phyloP scores from a whole-genome alignment of 2,113 vertebrate genomes.

The Scomber scombrus region DNA sequence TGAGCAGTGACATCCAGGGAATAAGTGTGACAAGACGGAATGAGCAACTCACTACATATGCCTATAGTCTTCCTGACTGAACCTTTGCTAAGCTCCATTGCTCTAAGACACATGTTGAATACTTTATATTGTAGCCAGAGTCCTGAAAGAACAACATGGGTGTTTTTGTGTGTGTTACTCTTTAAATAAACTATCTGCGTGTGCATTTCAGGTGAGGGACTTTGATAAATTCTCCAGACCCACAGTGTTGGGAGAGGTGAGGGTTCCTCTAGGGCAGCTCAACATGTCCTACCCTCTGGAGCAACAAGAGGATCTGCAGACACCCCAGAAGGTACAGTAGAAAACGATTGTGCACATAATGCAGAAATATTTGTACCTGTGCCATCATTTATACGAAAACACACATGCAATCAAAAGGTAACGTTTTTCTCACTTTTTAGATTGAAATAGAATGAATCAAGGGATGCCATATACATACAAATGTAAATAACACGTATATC shows the following conservation, averaged over 20 bases:
- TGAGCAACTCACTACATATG: no score
- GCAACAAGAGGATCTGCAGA: slow-evolving; percentile 80
- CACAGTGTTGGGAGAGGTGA: slow-evolving; percentile 81
- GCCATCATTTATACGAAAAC: not conserved
- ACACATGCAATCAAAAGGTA: not conserved
- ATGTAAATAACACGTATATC: no score
- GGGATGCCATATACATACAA: not conserved
- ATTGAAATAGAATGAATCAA: not conserved
- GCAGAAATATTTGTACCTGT: not conserved
- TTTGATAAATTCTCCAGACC: slow-evolving; percentile 86
- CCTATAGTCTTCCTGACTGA: no score
- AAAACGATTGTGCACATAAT: not conserved
- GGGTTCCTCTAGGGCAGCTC: slow-evolving; percentile 66
- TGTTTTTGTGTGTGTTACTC: not conserved
- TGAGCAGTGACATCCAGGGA: no score
- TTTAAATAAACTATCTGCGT: slow-evolving; percentile 6
- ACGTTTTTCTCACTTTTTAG: not conserved
- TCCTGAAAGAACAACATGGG: no score
- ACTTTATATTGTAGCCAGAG: no score
- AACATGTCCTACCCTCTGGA: slow-evolving; percentile 80
- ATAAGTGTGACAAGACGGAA: not conserved
- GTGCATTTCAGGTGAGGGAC: slow-evolving; percentile 79
- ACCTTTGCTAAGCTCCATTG: no score
- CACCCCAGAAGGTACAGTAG: slow-evolving; percentile 78
- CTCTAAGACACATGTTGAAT: no score